phyloP scores from a whole-genome alignment of 2,888 invertebrate species.

The Pilophorus perplexus region DNA sequence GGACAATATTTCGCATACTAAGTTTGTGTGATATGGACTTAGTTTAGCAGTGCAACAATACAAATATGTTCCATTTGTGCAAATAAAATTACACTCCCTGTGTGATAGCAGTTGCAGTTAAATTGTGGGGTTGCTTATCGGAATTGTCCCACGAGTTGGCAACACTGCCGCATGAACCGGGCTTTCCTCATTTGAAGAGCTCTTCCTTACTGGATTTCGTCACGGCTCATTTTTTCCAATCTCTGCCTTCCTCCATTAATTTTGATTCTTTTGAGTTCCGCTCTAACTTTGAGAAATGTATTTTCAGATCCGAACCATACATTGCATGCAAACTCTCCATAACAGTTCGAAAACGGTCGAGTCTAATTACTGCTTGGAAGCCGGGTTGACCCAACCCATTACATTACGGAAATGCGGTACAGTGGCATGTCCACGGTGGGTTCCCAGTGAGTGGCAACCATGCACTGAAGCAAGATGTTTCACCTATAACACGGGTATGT shows the following conservation, averaged over 20 bases:
- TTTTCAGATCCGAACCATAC: constrained; percentile 66
- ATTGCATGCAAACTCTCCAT: constrained; percentile 67
- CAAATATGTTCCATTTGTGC: too few relatives aligned
- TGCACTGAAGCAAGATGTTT: constrained; percentile 74
- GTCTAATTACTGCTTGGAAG: constrained; percentile 67
- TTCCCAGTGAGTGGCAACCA: constrained; percentile 65
- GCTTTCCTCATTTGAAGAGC: too few relatives aligned
- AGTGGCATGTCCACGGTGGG: constrained; percentile 72
- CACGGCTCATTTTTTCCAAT: neutral
- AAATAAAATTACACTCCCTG: too few relatives aligned
- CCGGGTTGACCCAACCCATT: constrained; percentile 63
- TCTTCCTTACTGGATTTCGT: neutral
- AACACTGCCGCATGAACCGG: too few relatives aligned
- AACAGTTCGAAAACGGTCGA: constrained; percentile 62
- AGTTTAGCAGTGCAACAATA: too few relatives aligned
- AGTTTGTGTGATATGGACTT: too few relatives aligned
- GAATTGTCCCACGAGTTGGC: too few relatives aligned
- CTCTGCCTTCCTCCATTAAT: neutral
- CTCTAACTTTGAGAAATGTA: neutral
- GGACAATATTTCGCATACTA: too few relatives aligned
- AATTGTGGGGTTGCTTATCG: too few relatives aligned
- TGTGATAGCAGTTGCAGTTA: too few relatives aligned
- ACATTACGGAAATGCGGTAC: constrained; percentile 65
- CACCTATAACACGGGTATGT: constrained; percentile 66
- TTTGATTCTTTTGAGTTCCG: neutral